phyloP scores from a whole-genome alignment of 2,888 invertebrate species.

The Pterostichus niger region DNA sequence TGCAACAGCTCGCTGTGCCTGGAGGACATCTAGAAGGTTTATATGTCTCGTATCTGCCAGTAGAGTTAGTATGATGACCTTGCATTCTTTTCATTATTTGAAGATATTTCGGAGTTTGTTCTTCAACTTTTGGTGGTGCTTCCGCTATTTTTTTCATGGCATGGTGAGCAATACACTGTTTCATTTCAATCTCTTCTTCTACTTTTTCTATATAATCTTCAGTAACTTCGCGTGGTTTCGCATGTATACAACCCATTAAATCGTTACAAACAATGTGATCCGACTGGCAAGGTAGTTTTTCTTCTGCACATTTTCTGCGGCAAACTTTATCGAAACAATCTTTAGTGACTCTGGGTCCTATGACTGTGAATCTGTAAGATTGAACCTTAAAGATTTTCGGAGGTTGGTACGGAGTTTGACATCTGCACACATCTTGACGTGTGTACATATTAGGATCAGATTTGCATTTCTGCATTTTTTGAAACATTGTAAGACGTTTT shows the following conservation, averaged over 20 bases:
- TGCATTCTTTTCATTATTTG: not conserved
- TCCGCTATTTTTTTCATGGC: not conserved
- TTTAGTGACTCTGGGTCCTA: not conserved
- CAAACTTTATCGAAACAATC: not conserved
- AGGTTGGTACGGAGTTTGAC: conserved; percentile 10
- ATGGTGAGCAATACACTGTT: not conserved
- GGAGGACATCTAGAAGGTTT: not conserved
- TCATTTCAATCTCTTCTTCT: conserved; percentile 25
- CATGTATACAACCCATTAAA: not conserved
- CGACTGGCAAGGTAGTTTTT: not conserved
- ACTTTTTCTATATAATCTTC: conserved; percentile 1
- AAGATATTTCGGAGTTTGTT: conserved; percentile 4
- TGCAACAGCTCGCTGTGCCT: no score
- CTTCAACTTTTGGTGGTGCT: not conserved
- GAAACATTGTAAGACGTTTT: not conserved
- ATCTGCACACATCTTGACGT: not conserved
- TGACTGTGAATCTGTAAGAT: conserved; percentile 1
- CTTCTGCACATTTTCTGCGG: not conserved
- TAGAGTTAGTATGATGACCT: not conserved
- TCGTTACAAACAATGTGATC: not conserved
- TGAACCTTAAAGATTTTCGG: conserved; percentile 3
- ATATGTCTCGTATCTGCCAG: no score
- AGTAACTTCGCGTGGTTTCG: not conserved
- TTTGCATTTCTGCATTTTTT: not conserved
- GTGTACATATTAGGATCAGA: conserved; percentile 16